A percentile compares a stretch with the other conserved stretches of the same genome.
These are phyloP conservation scores for Malurus splendens DNA, from an alignment of 2,797 vertebrate species.

Conservation along the genomic window DNA sequence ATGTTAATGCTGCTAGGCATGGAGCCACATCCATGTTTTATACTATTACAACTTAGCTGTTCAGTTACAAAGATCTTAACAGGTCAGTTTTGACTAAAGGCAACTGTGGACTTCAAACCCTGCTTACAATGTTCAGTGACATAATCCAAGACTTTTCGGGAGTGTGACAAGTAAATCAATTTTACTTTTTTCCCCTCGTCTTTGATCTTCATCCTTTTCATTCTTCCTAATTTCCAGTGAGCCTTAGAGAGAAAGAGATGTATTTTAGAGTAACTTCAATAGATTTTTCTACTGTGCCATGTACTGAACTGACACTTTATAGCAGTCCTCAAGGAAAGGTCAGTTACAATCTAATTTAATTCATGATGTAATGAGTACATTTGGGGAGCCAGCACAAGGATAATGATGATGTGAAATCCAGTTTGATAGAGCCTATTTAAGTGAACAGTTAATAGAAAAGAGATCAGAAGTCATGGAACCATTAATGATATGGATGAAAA, in stretches of 20 bases:
- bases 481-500: slow-evolving; percentile 20
- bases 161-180: neutral
- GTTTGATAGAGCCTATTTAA: slow-evolving; percentile 32
- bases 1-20: neutral
- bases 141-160: neutral
- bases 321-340: slow-evolving; percentile 33
- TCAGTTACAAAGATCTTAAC: neutral
- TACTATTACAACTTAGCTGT: neutral
- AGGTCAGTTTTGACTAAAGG: neutral
- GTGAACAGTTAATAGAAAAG: slow-evolving; percentile 37
- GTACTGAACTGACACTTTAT: neutral
- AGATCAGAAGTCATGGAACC: slow-evolving; percentile 20
- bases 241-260: neutral
- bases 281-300: neutral
- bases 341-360: slow-evolving; percentile 32
- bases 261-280: neutral
- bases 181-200: neutral
- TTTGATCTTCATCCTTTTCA: neutral
- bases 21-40: neutral
- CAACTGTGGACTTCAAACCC: neutral
- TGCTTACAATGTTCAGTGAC: neutral
- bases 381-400: neutral
- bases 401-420: slow-evolving; percentile 35
- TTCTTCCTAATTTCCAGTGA: neutral
- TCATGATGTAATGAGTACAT: slow-evolving; percentile 32